phyloP scores from a whole-genome alignment of 2,113 vertebrate species.

The Siniperca chuatsi region DNA sequence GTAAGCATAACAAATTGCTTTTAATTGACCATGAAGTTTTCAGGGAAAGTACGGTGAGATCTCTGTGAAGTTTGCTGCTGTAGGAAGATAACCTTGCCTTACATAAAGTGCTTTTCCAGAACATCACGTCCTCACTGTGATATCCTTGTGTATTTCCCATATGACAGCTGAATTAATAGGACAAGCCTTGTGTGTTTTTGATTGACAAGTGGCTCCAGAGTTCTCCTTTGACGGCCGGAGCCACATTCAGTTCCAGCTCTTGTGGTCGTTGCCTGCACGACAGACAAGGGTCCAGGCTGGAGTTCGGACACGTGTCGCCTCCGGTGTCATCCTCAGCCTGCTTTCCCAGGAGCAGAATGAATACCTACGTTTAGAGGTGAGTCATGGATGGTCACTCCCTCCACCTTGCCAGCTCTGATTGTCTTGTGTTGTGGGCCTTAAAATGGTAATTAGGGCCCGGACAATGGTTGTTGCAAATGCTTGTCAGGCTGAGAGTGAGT shows the following conservation, averaged over 20 bases:
- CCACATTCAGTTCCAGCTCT: constrained; percentile 87
- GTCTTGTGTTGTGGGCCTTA: constrained; percentile 62
- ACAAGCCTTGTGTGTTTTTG: constrained; percentile 66
- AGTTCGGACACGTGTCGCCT: constrained; percentile 85
- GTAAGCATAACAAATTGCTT: constrained; percentile 68
- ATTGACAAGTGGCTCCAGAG: constrained; percentile 85
- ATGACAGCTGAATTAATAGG: constrained; percentile 68
- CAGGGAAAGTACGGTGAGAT: constrained; percentile 15
- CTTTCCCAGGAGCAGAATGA: constrained; percentile 86
- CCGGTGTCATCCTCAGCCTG: constrained; percentile 84
- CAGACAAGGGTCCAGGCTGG: constrained; percentile 83
- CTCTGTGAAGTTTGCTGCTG: constrained; percentile 22
- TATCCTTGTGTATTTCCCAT: constrained; percentile 34
- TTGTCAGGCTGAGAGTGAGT: constrained; percentile 74
- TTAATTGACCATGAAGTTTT: constrained; percentile 14
- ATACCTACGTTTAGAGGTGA: constrained; percentile 90
- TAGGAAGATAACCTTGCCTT: constrained; percentile 57
- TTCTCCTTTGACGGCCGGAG: constrained; percentile 88
- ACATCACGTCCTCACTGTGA: constrained; percentile 9
- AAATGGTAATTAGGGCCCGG: constrained; percentile 54
- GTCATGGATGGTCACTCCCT: constrained; percentile 49
- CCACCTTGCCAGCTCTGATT: constrained; percentile 58
- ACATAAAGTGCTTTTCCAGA: constrained; percentile 47
- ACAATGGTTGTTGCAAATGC: constrained; percentile 62
- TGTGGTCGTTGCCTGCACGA: constrained; percentile 77